phyloP scores from a whole-genome alignment of 2,888 invertebrate genomes.

The Luperina testacea region DNA sequence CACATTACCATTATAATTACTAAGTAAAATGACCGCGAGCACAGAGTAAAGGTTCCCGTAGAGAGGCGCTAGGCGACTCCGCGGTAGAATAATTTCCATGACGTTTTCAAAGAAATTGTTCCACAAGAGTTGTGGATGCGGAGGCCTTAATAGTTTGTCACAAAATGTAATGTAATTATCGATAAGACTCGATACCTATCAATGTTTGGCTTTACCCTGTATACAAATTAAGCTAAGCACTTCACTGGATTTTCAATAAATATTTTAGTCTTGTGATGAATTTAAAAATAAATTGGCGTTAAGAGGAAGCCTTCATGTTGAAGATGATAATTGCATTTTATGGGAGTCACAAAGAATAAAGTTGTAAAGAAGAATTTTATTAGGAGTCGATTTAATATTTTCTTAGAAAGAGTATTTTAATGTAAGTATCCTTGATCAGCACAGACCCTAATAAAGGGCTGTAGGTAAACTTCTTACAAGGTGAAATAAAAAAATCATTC shows the following conservation, averaged over 20 bases:
- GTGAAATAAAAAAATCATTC: not conserved
- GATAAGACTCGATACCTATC: slow-evolving; percentile 35
- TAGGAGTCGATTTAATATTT: slow-evolving; percentile 37
- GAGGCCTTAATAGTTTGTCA: slow-evolving; percentile 6
- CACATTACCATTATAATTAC: slow-evolving; percentile 36
- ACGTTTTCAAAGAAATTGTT: not conserved
- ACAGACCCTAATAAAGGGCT: not conserved
- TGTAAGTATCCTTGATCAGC: not conserved
- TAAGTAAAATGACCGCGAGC: slow-evolving; percentile 45
- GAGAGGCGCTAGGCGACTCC: not conserved
- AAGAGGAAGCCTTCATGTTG: slow-evolving; percentile 44
- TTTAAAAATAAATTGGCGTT: slow-evolving; percentile 63
- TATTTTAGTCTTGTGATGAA: slow-evolving; percentile 73
- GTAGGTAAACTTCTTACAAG: not conserved
- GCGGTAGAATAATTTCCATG: not conserved
- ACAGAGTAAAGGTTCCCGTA: slow-evolving; percentile 4
- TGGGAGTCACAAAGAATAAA: not conserved
- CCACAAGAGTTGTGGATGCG: not conserved
- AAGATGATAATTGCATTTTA: slow-evolving; percentile 2
- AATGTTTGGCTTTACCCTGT: slow-evolving; percentile 64
- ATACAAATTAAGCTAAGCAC: slow-evolving; percentile 69
- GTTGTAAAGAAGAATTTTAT: not conserved
- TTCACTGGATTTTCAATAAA: slow-evolving; percentile 79
- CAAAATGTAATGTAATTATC: slow-evolving; percentile 31
- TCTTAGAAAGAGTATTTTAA: slow-evolving; percentile 52